A percentile compares a stretch with the other conserved stretches of the same genome.
Conservation (phyloP, 2,797 vertebrate genomes). For the Notolepis coatsorum region DNA sequence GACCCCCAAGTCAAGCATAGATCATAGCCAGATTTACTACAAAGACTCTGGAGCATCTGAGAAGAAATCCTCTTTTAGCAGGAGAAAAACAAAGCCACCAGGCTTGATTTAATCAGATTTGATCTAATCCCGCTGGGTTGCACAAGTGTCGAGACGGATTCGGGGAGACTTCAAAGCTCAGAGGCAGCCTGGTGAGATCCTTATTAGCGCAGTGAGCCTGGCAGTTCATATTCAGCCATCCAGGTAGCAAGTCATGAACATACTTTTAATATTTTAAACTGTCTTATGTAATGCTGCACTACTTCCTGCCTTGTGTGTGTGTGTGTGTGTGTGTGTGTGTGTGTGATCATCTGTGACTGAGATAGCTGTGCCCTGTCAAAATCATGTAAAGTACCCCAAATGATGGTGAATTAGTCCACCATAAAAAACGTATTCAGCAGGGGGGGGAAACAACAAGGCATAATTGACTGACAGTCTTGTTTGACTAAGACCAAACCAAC, state of each 20-base stretch:
- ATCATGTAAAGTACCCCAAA: conserved; percentile 12
- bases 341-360: conserved; percentile 29
- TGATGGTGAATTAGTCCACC: not conserved
- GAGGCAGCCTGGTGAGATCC: conserved; percentile 5
- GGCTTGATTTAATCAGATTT: conserved; percentile 40
- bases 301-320: conserved; percentile 21
- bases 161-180: conserved; percentile 21
- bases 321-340: conserved; percentile 25
- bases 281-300: conserved; percentile 35
- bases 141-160: conserved; percentile 36
- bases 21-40: conserved; percentile 43
- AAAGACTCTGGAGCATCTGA: conserved; percentile 28
- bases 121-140: conserved; percentile 49
- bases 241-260: conserved; percentile 40
- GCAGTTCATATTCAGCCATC: conserved; percentile 7
- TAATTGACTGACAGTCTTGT: no score
- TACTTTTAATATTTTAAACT: conserved; percentile 45
- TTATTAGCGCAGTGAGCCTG: conserved; percentile 16
- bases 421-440: no score
- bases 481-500: no score
- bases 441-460: no score
- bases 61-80: conserved; percentile 24
- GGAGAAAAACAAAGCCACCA: conserved; percentile 43
- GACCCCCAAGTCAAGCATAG: conserved; percentile 29
- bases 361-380: conserved; percentile 24